Evolutionary conservation across 2,888 invertebrate species (phyloP), one percentile per base, ranked within the genome.

Genomic region (Latrodectus hesperus): DNA sequence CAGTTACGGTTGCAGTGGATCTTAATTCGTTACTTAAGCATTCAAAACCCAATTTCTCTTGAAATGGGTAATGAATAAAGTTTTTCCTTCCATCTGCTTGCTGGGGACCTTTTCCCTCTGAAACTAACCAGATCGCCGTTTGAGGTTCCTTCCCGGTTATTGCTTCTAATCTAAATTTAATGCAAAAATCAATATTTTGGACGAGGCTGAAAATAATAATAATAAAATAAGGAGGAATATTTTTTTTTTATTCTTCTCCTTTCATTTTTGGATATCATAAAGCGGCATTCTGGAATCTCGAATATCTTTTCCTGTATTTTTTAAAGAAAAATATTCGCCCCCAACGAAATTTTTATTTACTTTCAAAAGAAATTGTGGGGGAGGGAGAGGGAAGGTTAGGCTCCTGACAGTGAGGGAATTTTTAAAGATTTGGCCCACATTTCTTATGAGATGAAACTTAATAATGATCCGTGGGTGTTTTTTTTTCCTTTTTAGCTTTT

Each of bases 111-210:
- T n/a, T 72, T 78, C 53, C 53, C 55, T 73, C 60, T 64, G 73
- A 84, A 84, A 79, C 78, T 53, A 74, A 72, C 84, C 84, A 73
- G 73, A 77, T 77, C 71, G 72, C 77, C 77, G 64, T 77, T 78
- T 73, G 72, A 49, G 78, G 51, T 38, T 49, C 55, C 72, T 26
- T 64, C 67, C 78, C 84, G 67, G 78, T 84, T 84, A 84, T 84
- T 84, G 84, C 73, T 73, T 84, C 84, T 85, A 85, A 85, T 85
- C 85, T 85, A 80, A 85, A 85, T 85, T 85, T 85, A 85, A 85
- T 85, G 80, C 85, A 75, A 85, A 85, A 85, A 85, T 85, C 85
- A 65, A 85, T 85, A 84, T 55, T 84, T 74, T 49, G 67, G 84
- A 78, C 55, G 78, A 79, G 67, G 55, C 74, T 75, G 75, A 82